Evolutionary conservation across 35 echinoderm and acorn worm genomes (phyloP), one percentile per base, ranked within the genome.

Genomic region (Stichopus chloronotus): DNA sequence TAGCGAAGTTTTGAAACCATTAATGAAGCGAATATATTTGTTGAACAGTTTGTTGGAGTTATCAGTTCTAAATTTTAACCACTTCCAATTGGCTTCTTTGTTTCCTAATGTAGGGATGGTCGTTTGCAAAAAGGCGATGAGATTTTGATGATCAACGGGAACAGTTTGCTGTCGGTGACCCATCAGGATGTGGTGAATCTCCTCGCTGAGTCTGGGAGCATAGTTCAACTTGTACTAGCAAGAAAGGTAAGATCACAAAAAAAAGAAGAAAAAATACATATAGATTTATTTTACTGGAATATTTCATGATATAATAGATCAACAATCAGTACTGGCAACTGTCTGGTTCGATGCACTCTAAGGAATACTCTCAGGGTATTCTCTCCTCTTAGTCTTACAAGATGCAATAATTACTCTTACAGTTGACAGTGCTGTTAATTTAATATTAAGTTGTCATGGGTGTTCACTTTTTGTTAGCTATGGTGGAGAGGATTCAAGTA

Each of bases 111-210:
- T 81, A 99, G 97, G 90, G 97, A 99, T 94, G 97, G 97, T n/a
- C 79, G 97, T 80, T 87, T 96, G n/a, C 95, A 99, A 77, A 99
- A 99, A 53, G 97, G 97, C 4, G 95, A 99, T 92, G 97, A 99
- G 87, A 94, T 99, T 53, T 65, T 99, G 76, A 95, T 98, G 93
- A 96, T 99, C 21, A 99, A 99, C 59, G 97, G 97, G 56, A 88
- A 93, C 57, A 94, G 90, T 63, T 78, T 99, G 17, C 87, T 99
- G 1, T 77, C 90, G 14, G 97, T 96, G 8, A 96, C 95, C 8
- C 97, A 99, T 63, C 81, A 94, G 23, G 93, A 96, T 56, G 97
- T 96, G 7, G 94, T 95, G 58, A 88, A 96, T 9, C 63, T 96
- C 53, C 94, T 99, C 8, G 59, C 83, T 2, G 79, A 92, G 63